Base-by-base conservation (phyloP, 2,113 vertebrate species). In the Athene noctua region DNA sequence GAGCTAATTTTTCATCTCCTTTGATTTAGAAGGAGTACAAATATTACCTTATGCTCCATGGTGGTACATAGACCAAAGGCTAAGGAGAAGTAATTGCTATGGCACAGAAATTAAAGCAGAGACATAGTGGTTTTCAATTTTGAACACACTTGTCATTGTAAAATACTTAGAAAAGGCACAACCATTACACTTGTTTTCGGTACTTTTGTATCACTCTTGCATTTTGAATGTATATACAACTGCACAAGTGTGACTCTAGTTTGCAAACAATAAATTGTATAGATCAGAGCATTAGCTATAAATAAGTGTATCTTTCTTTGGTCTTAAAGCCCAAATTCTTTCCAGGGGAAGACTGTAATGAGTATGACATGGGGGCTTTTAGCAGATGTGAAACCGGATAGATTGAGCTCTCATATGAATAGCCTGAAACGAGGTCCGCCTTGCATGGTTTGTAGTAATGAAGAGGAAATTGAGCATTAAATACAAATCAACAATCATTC, bases 391-490 rank as follows among this genome's bases (percentile, higher is more conserved):
- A 96, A 96, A 97, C 86, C 42, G 87, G 96, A 96, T 92, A 97
- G 93, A 97, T 81, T 49, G 91, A 96, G 84, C 91, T 97, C 95
- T 98, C 97, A 54, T 94, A 91, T 96, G 97, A 97, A 96, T 94
- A 95, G 94, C 88, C 90, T 93, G 92, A 94, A 94, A 97, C 32
- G 13, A 80, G 96, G 97, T 67, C 96, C 96, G 91, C 92, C 77
- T 94, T 90, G 90, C 94, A 96, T 86, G 95, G 96, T 87, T 94
- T 98, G 94, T 63, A 97, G 96, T 96, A 98, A 98, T 95, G 97
- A 97, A 97, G 96, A 98, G 97, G 98, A 98, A 98, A 98, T 97
- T 95, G 97, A 98, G 97, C 98, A 97, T 98, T 98, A 97, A 98
- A 97, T 97, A 97, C 96, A 98, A 98, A 98, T 98, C 98, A 98